Evolutionary conservation across 1,140 invertebrate species (phyloP).

Genomic region (Meloidogyne floridensis): DNA sequence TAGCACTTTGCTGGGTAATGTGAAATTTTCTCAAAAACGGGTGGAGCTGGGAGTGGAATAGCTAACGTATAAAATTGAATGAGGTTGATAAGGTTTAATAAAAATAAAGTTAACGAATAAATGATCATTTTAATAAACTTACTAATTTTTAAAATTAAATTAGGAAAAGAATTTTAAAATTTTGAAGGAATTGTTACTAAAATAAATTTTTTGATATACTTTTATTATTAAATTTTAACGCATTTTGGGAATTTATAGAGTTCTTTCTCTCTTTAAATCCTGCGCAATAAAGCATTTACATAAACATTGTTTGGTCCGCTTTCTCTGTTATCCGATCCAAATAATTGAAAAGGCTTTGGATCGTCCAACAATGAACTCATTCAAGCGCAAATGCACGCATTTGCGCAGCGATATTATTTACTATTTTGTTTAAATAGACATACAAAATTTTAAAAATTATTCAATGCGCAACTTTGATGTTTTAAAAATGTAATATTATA

Average conservation of each 20-base stretch:
- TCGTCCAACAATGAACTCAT: constrained; percentile 6
- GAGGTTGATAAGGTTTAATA: neutral
- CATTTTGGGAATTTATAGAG: neutral
- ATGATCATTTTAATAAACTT: neutral
- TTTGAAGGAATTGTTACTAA: neutral
- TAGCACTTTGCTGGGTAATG: constrained; percentile 50
- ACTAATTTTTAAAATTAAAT: too few species aligned
- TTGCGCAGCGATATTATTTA: neutral
- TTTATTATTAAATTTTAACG: neutral
- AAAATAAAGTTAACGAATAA: neutral
- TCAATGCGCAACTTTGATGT: too few species aligned
- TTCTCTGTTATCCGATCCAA: neutral
- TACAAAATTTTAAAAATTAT: too few species aligned
- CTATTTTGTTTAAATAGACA: neutral
- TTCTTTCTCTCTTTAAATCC: neutral
- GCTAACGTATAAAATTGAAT: neutral
- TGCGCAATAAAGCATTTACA: constrained; percentile 4
- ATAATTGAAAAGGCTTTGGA: neutral
- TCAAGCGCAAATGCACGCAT: neutral
- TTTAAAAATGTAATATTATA: too few species aligned
- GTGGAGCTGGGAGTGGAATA: constrained; percentile 39
- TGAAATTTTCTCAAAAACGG: constrained; percentile 37
- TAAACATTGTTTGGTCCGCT: neutral
- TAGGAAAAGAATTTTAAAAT: neutral
- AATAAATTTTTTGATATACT: neutral